These are phyloP conservation scores for Araneus ventricosus DNA, from an alignment of 1,140 invertebrate species.

Conservation along the genomic window DNA sequence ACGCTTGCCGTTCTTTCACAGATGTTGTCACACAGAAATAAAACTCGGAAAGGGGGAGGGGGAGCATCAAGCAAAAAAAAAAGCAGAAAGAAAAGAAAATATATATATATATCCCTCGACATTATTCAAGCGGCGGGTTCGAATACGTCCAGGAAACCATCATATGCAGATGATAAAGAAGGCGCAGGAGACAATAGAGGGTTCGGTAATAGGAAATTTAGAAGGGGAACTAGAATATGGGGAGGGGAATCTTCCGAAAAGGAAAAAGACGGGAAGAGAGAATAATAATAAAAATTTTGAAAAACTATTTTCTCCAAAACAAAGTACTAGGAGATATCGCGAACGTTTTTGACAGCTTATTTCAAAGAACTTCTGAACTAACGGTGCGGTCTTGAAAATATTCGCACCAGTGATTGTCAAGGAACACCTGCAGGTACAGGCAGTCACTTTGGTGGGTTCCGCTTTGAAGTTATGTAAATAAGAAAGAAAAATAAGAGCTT, in stretches of 20 bases:
- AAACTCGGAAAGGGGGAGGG: neutral
- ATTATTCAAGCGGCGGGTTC: slow-evolving; percentile 52
- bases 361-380: slow-evolving; percentile 51
- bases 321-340: slow-evolving; percentile 60
- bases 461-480: neutral
- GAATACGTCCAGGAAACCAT: slow-evolving; percentile 52
- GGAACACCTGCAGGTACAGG: slow-evolving; percentile 52
- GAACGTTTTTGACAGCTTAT: slow-evolving; percentile 66
- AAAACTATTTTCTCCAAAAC: slow-evolving; percentile 53
- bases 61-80: neutral
- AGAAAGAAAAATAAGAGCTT: neutral
- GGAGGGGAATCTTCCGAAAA: neutral
- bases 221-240: slow-evolving; percentile 41
- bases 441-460: neutral
- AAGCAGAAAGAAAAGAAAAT: neutral
- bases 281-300: neutral
- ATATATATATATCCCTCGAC: neutral
- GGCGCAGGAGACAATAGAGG: slow-evolving; percentile 57
- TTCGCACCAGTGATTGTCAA: slow-evolving; percentile 41
- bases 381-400: slow-evolving; percentile 18
- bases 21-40: slow-evolving; percentile 39
- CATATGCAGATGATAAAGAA: slow-evolving; percentile 71
- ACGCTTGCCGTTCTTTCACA: slow-evolving; percentile 24
- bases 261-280: neutral
- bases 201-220: slow-evolving; percentile 70